Evolutionary conservation across 2,113 vertebrate genomes (phyloP).

Genomic region (Gallinago media): DNA sequence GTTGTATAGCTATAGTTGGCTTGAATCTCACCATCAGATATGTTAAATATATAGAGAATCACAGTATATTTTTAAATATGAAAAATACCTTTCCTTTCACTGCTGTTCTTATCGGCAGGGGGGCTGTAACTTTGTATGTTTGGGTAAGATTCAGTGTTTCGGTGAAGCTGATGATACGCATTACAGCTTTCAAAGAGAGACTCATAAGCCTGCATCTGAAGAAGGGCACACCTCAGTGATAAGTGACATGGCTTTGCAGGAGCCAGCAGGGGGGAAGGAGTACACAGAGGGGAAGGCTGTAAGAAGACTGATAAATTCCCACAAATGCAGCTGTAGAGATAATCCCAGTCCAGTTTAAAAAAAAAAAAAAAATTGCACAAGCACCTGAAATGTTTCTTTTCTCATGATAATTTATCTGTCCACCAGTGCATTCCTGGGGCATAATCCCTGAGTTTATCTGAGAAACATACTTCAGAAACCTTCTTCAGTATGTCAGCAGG

Average conservation of each 20-base stretch:
- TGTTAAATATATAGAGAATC: neutral
- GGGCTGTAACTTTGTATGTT: neutral
- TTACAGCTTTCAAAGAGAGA: neutral
- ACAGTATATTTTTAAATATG: neutral
- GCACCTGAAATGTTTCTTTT: slow-evolving; percentile 28
- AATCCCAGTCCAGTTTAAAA: neutral
- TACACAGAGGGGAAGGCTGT: slow-evolving; percentile 1
- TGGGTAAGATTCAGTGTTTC: neutral
- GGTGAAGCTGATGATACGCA: neutral
- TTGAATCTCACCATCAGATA: neutral
- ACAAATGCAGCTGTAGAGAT: slow-evolving; percentile 50
- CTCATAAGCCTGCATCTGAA: neutral
- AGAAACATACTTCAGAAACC: neutral
- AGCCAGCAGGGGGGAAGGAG: neutral
- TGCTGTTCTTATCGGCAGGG: neutral
- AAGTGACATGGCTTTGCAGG: neutral
- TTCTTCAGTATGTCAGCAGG: neutral
- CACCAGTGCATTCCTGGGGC: neutral
- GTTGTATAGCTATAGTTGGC: neutral
- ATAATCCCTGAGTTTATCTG: slow-evolving; percentile 45
- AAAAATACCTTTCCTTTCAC: neutral
- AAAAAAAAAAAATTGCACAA: slow-evolving; percentile 2
- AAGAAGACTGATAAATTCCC: slow-evolving; percentile 48
- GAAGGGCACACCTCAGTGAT: neutral
- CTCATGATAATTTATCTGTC: slow-evolving; percentile 17